Evolutionary conservation across 2,888 invertebrate genomes (phyloP), one percentile per base, ranked within the genome.

Genomic region (Clistopyga incitator): DNA sequence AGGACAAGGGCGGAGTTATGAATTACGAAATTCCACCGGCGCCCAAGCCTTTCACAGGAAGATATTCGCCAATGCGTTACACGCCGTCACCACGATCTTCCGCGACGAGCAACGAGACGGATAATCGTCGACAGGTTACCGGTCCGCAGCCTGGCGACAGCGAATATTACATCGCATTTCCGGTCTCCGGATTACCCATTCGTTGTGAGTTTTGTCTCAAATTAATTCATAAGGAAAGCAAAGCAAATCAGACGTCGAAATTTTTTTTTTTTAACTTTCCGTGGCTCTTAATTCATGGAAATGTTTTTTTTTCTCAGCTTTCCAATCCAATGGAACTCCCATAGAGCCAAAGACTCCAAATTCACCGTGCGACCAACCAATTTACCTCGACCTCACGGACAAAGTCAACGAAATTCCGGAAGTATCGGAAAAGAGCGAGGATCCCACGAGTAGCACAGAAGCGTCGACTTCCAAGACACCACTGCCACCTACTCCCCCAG

Each of bases 111-210:
- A 68, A 76, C 71, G 87, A 86, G 61, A 78, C 71, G 68, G 85
- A 87, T 68, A 64, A 86, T 65, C 83, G 87, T 78, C 86, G 90
- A 88, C 29, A 85, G 1, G n/a, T n/a, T 6, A 29, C 56, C 18
- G 75, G 75, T 15, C 68, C 83, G 3, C 78, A 81, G 74, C 54
- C 92, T 3, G 92, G 88, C 75, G 88, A 89, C 64, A 93, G 93
- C 81, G 93, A 94, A 68, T 94, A 94, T 88, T 95, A 94, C 86
- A 94, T 94, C 65, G 93, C 94, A 4, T 95, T 94, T 88, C 94
- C 94, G 70, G 94, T 94, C 4, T 94, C 94, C 25, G 94, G 94
- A 85, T 89, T 94, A 81, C 94, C 94, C n/a, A 91, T 94, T 81
- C 91, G 93, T 87, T 91, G 94, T 94, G 91, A 91, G 91, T 86